These are phyloP conservation scores for Tryphoninae sp. DNA, from an alignment of 2,888 invertebrate species.

Conservation along the genomic window DNA sequence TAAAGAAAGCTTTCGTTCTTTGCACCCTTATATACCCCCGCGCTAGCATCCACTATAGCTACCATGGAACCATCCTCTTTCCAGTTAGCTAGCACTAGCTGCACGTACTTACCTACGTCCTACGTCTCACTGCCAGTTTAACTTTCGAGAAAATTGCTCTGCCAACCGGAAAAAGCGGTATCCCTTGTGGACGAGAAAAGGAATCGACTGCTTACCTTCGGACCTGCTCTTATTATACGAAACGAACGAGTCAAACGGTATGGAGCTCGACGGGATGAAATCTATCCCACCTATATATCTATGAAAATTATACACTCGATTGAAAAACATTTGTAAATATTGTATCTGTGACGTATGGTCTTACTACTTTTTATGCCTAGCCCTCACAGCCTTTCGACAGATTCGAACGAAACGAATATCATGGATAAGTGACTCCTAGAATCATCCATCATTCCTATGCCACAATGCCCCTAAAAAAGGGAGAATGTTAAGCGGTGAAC, in stretches of 20 bases:
- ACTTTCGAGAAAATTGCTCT: conserved; percentile 62
- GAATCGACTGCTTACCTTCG: conserved; percentile 17
- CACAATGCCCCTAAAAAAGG: neutral
- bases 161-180: conserved; percentile 55
- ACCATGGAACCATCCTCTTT: conserved; percentile 35
- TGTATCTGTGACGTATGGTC: neutral
- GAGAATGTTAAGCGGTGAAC: neutral
- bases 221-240: conserved; percentile 27
- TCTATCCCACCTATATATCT: conserved; percentile 21
- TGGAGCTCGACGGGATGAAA: conserved; percentile 12
- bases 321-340: neutral
- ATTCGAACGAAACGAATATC: too few relatives aligned
- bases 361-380: too few relatives aligned
- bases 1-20: conserved; percentile 64
- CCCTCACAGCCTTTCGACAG: too few relatives aligned
- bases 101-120: conserved; percentile 56
- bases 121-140: conserved; percentile 60
- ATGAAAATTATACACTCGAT: conserved; percentile 16
- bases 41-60: conserved; percentile 39
- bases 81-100: conserved; percentile 9
- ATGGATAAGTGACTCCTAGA: neutral
- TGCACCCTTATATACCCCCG: conserved; percentile 52
- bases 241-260: conserved; percentile 28
- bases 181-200: conserved; percentile 42
- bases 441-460: conserved; percentile 17